phyloP scores from a whole-genome alignment of 2,797 vertebrate genomes.

The Buceros bicornis region DNA sequence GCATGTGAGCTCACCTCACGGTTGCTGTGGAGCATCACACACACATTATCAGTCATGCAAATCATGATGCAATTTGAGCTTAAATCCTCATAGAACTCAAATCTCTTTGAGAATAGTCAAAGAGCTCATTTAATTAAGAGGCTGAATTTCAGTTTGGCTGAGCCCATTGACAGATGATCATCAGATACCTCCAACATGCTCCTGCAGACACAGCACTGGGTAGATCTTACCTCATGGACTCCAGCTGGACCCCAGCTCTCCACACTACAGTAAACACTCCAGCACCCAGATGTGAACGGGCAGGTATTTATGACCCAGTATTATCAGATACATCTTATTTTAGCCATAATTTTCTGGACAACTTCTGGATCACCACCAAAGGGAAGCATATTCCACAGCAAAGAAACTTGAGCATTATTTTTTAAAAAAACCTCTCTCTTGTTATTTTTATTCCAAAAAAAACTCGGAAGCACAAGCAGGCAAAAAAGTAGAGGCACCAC shows the following conservation, averaged over 20 bases:
- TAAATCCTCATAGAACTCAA: not conserved
- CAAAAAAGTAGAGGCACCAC: not conserved
- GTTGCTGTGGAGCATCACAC: not conserved
- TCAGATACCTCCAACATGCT: not conserved
- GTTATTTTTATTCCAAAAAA: not conserved
- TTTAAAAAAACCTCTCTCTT: not conserved
- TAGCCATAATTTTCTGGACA: not conserved
- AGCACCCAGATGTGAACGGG: not conserved
- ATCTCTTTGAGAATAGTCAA: conserved; percentile 1
- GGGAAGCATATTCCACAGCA: not conserved
- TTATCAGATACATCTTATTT: not conserved
- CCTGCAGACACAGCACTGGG: not conserved
- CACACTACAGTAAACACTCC: not conserved
- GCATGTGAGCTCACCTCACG: not conserved
- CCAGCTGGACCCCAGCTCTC: not conserved
- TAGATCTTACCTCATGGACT: not conserved
- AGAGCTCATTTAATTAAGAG: not conserved
- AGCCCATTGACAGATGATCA: not conserved
- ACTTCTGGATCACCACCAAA: not conserved
- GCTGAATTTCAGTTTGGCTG: not conserved
- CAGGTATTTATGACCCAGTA: not conserved
- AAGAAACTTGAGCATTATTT: not conserved
- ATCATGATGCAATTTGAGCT: not conserved
- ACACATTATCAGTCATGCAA: not conserved
- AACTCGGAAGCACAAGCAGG: not conserved